phyloP scores from a whole-genome alignment of 1,140 invertebrate species.

The Drosophila sulfurigaster region DNA sequence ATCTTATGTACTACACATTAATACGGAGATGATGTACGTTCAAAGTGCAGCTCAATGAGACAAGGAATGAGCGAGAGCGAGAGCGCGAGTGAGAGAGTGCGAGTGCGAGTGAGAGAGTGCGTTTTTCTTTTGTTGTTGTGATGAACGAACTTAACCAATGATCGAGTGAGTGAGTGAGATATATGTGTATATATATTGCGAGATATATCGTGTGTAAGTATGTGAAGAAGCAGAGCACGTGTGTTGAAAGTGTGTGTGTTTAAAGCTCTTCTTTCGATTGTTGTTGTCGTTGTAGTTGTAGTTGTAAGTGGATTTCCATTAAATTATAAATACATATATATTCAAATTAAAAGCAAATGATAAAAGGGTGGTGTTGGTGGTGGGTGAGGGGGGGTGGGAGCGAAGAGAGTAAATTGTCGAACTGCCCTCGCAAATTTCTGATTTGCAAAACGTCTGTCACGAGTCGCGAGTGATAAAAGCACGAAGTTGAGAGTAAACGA shows the following conservation, averaged over 20 bases:
- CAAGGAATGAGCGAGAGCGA: constrained; percentile 36
- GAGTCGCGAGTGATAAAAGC: neutral
- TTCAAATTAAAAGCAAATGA: constrained; percentile 2
- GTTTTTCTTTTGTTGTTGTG: neutral
- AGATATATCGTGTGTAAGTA: neutral
- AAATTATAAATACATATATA: neutral
- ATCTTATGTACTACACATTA: constrained; percentile 5
- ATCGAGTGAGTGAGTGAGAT: neutral
- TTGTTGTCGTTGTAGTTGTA: neutral
- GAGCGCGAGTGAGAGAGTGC: neutral
- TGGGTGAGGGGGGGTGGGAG: neutral
- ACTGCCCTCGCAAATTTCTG: neutral
- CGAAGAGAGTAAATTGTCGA: neutral
- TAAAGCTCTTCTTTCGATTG: constrained; percentile 9
- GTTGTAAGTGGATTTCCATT: neutral
- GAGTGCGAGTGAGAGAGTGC: constrained; percentile 5
- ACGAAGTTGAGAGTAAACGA: neutral
- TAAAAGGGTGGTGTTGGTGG: neutral
- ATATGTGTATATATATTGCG: neutral
- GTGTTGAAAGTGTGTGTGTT: constrained; percentile 16
- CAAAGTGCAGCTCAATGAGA: constrained; percentile 11
- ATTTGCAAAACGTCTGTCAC: neutral
- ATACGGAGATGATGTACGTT: too few species aligned
- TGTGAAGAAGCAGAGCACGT: constrained; percentile 21
- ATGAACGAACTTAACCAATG: neutral